Evolutionary conservation across 2,888 invertebrate genomes (phyloP).

Genomic region (Ectemnius lituratus): DNA sequence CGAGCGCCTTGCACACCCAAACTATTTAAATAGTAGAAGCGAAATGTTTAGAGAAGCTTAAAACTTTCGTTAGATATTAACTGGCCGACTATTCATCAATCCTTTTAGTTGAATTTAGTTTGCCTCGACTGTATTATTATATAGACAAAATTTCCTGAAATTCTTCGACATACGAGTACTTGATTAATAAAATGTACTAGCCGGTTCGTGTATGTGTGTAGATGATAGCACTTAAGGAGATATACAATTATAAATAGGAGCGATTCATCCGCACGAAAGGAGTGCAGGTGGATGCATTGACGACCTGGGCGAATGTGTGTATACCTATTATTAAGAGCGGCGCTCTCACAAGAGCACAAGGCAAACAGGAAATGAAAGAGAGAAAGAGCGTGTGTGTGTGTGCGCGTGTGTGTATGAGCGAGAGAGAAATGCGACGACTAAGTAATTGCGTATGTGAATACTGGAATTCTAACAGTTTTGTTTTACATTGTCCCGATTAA

Average conservation of each 20-base stretch:
- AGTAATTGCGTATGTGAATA: constrained; percentile 63
- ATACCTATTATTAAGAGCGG: constrained; percentile 55
- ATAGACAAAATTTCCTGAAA: no score
- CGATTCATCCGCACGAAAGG: constrained; percentile 14
- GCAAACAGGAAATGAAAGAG: constrained; percentile 20
- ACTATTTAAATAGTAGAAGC: no score
- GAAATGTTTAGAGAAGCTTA: no score
- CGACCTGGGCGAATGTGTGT: constrained; percentile 40
- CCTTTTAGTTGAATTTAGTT: no score
- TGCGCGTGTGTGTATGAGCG: neutral
- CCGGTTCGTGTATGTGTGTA: constrained; percentile 45
- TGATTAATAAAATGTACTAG: neutral
- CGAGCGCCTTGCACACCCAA: no score
- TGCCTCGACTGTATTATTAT: no score
- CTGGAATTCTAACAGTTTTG: constrained; percentile 68
- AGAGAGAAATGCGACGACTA: constrained; percentile 57
- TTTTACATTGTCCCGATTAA: constrained; percentile 77
- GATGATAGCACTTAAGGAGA: constrained; percentile 40
- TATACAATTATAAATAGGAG: constrained; percentile 15
- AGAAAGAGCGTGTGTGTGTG: constrained; percentile 36
- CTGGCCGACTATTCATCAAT: no score
- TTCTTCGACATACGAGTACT: no score
- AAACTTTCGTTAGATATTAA: no score
- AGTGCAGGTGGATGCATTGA: constrained; percentile 32
- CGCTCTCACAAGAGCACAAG: constrained; percentile 50